Conservation (phyloP, 1,140 invertebrate species). For the Lamellibrachia luymesi region DNA sequence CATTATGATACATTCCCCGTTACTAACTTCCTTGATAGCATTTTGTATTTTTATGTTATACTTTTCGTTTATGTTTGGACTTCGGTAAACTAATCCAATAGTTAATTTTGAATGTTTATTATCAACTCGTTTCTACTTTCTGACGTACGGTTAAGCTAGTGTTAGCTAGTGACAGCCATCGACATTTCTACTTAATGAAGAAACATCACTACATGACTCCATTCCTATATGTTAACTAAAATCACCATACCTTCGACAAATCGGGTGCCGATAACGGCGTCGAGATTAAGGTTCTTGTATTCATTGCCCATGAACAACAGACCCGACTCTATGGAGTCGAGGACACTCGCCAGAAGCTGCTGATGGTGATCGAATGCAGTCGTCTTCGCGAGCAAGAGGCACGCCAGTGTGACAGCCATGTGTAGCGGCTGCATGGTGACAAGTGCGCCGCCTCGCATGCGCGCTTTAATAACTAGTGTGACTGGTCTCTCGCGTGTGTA, state of each 20-base stretch:
- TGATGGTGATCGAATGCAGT: background rate
- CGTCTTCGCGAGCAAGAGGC: background rate
- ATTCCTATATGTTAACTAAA: background rate
- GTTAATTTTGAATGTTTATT: too few species aligned
- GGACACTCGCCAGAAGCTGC: background rate
- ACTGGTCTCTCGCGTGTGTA: too few species aligned
- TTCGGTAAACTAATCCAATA: too few species aligned
- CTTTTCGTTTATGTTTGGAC: too few species aligned
- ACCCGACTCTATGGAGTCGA: background rate
- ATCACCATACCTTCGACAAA: background rate
- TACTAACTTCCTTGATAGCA: too few species aligned
- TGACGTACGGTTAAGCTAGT: too few species aligned
- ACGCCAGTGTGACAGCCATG: background rate
- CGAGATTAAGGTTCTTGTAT: slow-evolving; percentile 13
- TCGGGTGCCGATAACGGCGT: slow-evolving; percentile 3
- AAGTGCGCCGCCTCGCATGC: background rate
- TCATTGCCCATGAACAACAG: slow-evolving; percentile 11
- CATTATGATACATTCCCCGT: too few species aligned
- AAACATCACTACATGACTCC: background rate
- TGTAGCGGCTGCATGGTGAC: background rate
- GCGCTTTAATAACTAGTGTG: background rate
- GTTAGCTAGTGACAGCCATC: background rate
- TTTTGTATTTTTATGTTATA: too few species aligned
- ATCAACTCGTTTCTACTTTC: too few species aligned
- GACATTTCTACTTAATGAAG: background rate